phyloP scores from a whole-genome alignment of 2,797 vertebrate species.

The Scolopax rusticola region DNA sequence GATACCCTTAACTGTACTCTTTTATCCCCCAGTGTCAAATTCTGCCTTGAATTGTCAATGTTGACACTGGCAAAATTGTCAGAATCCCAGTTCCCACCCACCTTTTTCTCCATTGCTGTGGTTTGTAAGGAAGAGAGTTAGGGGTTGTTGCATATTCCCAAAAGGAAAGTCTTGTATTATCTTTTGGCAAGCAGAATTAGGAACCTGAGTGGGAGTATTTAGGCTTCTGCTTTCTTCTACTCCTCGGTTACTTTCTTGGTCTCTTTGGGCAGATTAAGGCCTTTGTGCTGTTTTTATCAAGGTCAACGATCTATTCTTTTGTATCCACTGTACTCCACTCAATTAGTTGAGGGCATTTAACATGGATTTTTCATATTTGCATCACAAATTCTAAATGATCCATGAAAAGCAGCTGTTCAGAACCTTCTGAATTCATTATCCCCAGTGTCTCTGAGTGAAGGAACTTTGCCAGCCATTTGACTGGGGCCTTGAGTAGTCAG shows the following conservation, averaged over 20 bases:
- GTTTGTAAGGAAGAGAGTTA: background rate
- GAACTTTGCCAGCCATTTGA: constrained; percentile 40
- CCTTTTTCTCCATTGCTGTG: background rate
- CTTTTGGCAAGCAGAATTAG: constrained; percentile 9
- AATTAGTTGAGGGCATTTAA: constrained; percentile 70
- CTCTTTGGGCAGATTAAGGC: constrained; percentile 40
- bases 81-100: background rate
- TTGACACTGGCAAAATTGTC: background rate
- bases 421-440: constrained; percentile 63
- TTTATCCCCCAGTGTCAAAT: background rate
- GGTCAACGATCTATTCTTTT: constrained; percentile 44
- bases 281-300: constrained; percentile 53
- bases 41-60: background rate
- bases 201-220: background rate
- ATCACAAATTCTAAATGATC: constrained; percentile 73
- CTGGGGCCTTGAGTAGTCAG: background rate
- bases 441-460: background rate
- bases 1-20: background rate
- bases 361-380: constrained; percentile 73
- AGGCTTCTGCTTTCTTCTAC: background rate
- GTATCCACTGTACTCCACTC: constrained; percentile 27
- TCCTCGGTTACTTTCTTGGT: background rate
- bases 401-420: constrained; percentile 72
- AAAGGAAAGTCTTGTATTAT: background rate
- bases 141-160: background rate